Evolutionary conservation across 37 sponge, comb jelly and placozoan genomes (phyloP), one percentile per base, ranked within the genome.

Genomic region (Halichondria panicea): DNA sequence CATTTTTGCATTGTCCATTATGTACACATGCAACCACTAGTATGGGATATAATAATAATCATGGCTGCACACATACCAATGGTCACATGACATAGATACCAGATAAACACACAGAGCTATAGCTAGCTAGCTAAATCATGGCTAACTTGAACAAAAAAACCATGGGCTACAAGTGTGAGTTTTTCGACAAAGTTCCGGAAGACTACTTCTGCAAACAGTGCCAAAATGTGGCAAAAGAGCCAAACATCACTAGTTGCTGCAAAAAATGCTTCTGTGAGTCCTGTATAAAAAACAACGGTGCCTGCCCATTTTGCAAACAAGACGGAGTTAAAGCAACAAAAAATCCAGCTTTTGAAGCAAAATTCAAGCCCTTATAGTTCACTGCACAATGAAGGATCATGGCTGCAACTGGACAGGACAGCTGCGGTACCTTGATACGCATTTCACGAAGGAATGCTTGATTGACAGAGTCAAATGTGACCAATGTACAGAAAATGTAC

Each of bases 381-480:
- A 68, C 48, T 83, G 84, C 38, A 41, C 33, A 38, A 64, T 41
- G 48, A 74, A 57, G 48, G 60, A 38, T 21, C 18, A 48, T 34
- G 84, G 76, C 19, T 83, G 84, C 68, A n/a, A 0, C 30, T 84
- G 84, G 84, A 27, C 38, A 38, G 84, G 84, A 24, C 4, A 6
- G 40, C 37, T 75, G 40, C 37, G 35, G 35, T 42, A 74, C 1
- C 38, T 58, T 0, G 60, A 42, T 0, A 39, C 46, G 8, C 84
- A 83, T 48, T 37, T 75, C 34, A 34, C 12, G 22, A 70, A 52
- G 12, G 57, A 66, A 50, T 83, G 84, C 34, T 22, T 50, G 55
- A 75, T 46, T 43, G 70, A 60, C 4, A 44, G 42, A 19, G 54
- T 75, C 38, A 53, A 57, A 9, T 83, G 84, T 68, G 59, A 48